A percentile compares a stretch with the other conserved stretches of the same genome.
Conservation (phyloP, 2,888 invertebrate genomes). For the Trissoscelio sp. region DNA sequence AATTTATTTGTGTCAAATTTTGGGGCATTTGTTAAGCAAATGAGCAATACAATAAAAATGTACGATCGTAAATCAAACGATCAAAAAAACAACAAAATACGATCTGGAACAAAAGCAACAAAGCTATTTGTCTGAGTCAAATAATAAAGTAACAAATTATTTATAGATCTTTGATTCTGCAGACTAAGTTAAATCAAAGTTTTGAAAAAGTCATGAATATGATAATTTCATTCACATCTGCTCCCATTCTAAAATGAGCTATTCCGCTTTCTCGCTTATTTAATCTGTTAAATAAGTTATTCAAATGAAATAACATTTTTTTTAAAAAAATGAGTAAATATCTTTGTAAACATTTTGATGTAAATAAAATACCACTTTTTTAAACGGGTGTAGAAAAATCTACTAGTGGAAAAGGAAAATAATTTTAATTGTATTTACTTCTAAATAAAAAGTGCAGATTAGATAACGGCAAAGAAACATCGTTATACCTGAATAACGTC, state of each 20-base stretch:
- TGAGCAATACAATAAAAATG: too few species aligned
- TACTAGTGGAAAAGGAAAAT: neutral
- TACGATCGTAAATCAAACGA: neutral
- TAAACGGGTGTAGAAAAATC: neutral
- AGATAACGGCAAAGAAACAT: slow-evolving; percentile 44
- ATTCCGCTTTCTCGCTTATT: slow-evolving; percentile 6
- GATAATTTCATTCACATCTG: slow-evolving; percentile 37
- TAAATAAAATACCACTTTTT: too few species aligned
- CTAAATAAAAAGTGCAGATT: slow-evolving; percentile 48
- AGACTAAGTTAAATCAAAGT: slow-evolving; percentile 23
- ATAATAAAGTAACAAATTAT: neutral
- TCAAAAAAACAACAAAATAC: neutral
- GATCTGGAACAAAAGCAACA: neutral
- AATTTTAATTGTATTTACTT: slow-evolving; percentile 31
- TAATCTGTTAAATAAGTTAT: neutral
- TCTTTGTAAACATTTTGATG: too few species aligned
- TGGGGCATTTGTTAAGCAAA: too few species aligned
- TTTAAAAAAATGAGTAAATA: too few species aligned
- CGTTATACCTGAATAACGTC: slow-evolving; percentile 16
- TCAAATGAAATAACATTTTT: too few species aligned
- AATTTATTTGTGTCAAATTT: too few species aligned
- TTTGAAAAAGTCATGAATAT: slow-evolving; percentile 40
- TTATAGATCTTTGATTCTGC: neutral
- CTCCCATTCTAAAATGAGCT: slow-evolving; percentile 10
- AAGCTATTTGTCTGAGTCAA: slow-evolving; percentile 13